A percentile compares a stretch with the other conserved stretches of the same genome.
These are phyloP conservation scores for Aphelenchoides avenae DNA, from an alignment of 1,140 invertebrate species.

Conservation along the genomic window DNA sequence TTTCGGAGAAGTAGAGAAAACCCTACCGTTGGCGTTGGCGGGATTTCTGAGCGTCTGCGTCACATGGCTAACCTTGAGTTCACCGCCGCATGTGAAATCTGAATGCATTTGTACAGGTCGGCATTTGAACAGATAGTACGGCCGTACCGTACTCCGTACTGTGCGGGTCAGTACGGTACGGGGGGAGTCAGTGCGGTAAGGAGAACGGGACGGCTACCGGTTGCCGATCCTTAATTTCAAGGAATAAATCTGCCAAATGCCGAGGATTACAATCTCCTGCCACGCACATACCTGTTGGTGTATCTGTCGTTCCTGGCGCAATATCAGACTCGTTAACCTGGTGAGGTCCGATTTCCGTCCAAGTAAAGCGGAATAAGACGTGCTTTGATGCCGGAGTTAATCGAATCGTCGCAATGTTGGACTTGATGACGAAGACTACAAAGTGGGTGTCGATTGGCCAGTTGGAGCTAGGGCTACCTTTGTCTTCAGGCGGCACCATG, in stretches of 20 bases:
- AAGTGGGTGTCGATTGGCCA: neutral
- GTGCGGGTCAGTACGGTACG: no score
- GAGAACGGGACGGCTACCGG: no score
- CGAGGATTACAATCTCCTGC: neutral
- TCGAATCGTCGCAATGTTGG: constrained; percentile 26
- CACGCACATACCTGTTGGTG: constrained; percentile 1
- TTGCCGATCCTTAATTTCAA: no score
- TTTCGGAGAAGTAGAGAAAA: constrained; percentile 8
- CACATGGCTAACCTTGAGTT: constrained; percentile 36
- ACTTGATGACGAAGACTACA: constrained; percentile 15
- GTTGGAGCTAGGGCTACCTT: neutral
- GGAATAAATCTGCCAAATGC: neutral
- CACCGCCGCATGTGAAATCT: constrained; percentile 43
- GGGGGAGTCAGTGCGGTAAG: no score
- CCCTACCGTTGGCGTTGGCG: constrained; percentile 5
- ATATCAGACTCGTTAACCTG: constrained; percentile 5
- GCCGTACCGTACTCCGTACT: no score
- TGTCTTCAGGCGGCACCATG: neutral
- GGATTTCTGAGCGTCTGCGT: constrained; percentile 31
- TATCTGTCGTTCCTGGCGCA: constrained; percentile 2
- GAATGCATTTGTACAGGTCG: constrained; percentile 2
- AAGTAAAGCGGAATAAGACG: constrained; percentile 14
- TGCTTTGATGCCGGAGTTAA: neutral
- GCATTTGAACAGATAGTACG: no score
- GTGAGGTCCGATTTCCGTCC: constrained; percentile 21